A percentile compares a stretch with the other conserved stretches of the same genome.
Conservation (phyloP, 2,888 invertebrate genomes). For the Alsophila aescularia region DNA sequence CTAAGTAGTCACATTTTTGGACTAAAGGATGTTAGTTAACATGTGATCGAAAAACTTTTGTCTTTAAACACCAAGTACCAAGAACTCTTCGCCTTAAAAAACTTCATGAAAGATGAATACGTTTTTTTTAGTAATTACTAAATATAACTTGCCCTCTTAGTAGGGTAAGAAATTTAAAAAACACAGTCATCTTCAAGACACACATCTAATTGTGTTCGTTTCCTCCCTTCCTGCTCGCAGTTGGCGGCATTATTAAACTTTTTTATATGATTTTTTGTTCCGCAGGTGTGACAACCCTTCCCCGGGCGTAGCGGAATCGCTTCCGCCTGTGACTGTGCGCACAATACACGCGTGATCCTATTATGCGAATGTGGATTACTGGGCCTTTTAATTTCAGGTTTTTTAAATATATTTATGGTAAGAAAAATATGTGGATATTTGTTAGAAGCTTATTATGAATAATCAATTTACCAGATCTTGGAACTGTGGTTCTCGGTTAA, state of each 20-base stretch:
- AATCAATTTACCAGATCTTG: too few relatives aligned
- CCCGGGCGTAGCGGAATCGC: conserved; percentile 44
- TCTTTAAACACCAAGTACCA: too few relatives aligned
- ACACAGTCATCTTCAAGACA: conserved; percentile 28
- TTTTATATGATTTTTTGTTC: conserved; percentile 47
- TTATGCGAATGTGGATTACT: conserved; percentile 48
- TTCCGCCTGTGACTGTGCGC: conserved; percentile 61
- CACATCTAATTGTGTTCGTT: conserved; percentile 40
- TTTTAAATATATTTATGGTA: neutral
- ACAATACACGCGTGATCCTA: conserved; percentile 59
- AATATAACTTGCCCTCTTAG: too few relatives aligned
- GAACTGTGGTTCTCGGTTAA: too few relatives aligned
- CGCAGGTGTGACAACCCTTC: conserved; percentile 67
- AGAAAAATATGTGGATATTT: neutral
- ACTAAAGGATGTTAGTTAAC: too few relatives aligned
- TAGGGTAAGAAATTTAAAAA: too few relatives aligned
- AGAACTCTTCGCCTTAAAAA: too few relatives aligned
- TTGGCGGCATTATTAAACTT: conserved; percentile 46
- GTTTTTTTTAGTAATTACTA: too few relatives aligned
- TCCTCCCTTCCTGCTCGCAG: conserved; percentile 52
- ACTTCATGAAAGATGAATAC: too few relatives aligned
- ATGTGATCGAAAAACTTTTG: too few relatives aligned
- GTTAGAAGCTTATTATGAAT: neutral
- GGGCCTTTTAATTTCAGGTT: conserved; percentile 15
- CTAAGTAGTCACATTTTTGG: too few relatives aligned